A percentile compares a stretch with the other conserved stretches of the same genome.
These are phyloP conservation scores for Boloria euphrosyne DNA, from an alignment of 2,888 invertebrate species.

Conservation along the genomic window DNA sequence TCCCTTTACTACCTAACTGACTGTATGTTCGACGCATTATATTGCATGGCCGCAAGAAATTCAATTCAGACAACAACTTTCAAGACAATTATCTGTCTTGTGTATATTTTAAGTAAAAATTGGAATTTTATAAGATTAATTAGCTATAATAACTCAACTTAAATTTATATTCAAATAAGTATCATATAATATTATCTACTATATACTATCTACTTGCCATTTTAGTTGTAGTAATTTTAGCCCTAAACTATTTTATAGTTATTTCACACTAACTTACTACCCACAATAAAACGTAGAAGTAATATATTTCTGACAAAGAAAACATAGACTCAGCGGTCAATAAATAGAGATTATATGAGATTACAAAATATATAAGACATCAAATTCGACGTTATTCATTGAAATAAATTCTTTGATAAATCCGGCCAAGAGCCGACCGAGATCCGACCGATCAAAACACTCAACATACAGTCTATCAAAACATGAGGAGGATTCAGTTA, in stretches of 20 bases:
- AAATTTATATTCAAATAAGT: too few relatives aligned
- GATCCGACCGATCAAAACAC: conserved; percentile 69
- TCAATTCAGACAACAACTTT: too few relatives aligned
- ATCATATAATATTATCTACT: too few relatives aligned
- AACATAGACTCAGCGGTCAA: conserved; percentile 37
- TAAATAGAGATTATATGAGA: conserved; percentile 57
- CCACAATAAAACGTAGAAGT: conserved; percentile 21
- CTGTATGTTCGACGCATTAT: too few relatives aligned
- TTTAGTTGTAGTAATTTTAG: not conserved
- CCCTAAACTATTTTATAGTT: not conserved
- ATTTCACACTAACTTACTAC: conserved; percentile 15
- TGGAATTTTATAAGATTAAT: too few relatives aligned
- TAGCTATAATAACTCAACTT: too few relatives aligned
- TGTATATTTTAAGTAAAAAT: too few relatives aligned
- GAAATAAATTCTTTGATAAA: conserved; percentile 62
- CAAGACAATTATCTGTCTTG: too few relatives aligned
- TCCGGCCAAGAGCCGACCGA: conserved; percentile 57
- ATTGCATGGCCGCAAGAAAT: too few relatives aligned
- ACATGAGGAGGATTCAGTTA: conserved; percentile 64
- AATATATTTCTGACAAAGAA: conserved; percentile 25
- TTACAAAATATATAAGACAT: conserved; percentile 52
- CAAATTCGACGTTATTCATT: conserved; percentile 55
- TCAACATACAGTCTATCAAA: conserved; percentile 66
- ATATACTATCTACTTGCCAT: not conserved
- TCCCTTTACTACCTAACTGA: not conserved